Conservation (phyloP, 1,140 invertebrate species). For the Himalopsyche phryganea region DNA sequence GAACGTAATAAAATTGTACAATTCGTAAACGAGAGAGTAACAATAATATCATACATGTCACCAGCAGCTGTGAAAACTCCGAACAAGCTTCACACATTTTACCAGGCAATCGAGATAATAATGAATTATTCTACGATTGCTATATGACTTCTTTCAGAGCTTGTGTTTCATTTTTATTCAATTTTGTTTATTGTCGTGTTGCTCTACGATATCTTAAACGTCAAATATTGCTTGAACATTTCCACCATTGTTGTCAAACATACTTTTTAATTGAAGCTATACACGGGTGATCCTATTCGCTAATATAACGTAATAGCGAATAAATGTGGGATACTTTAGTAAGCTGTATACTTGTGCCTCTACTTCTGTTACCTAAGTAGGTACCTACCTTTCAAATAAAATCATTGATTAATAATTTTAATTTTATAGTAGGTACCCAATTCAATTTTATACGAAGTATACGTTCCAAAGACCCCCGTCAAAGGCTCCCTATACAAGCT, state of each 20-base stretch:
- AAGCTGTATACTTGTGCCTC: no score
- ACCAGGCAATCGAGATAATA: constrained; percentile 25
- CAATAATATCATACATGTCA: constrained; percentile 69
- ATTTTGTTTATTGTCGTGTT: constrained; percentile 26
- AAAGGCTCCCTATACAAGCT: no score
- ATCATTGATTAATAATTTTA: no score
- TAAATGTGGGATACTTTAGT: no score
- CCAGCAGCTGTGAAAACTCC: constrained; percentile 72
- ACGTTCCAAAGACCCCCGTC: no score
- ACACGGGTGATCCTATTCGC: no score
- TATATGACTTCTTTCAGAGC: constrained; percentile 14
- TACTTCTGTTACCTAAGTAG: no score
- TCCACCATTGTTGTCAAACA: constrained; percentile 29
- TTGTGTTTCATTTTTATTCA: constrained; percentile 22
- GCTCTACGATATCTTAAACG: constrained; percentile 21
- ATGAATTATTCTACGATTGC: constrained; percentile 18
- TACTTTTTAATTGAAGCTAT: constrained; percentile 9
- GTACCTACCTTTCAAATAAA: no score
- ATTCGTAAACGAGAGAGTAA: constrained; percentile 19
- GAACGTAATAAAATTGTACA: constrained; percentile 1
- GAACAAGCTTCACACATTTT: constrained; percentile 78
- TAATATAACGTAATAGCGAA: no score
- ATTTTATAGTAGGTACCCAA: no score
- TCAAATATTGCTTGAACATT: constrained; percentile 19
- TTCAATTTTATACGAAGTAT: no score